Conservation (phyloP, 2,797 vertebrate species). For the Sebastes kiyomatsui region DNA sequence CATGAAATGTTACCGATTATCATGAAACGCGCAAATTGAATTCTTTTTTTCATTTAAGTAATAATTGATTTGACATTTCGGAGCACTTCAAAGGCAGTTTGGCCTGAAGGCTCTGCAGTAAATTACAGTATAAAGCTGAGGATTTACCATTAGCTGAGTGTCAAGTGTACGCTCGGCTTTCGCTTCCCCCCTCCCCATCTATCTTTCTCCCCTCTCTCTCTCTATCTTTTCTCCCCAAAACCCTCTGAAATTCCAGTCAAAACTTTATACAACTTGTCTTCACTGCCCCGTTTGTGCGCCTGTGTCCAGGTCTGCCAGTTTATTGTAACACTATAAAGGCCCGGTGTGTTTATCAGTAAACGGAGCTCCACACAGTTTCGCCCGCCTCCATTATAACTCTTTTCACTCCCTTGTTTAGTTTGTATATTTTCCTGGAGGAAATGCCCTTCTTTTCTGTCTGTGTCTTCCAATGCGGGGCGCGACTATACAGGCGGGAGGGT, state of each 20-base stretch:
- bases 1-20: slow-evolving; percentile 78
- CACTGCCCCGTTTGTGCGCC: slow-evolving; percentile 46
- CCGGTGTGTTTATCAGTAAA: slow-evolving; percentile 74
- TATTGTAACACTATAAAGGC: slow-evolving; percentile 69
- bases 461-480: slow-evolving; percentile 31
- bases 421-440: slow-evolving; percentile 46
- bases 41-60: slow-evolving; percentile 77
- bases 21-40: slow-evolving; percentile 80
- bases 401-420: slow-evolving; percentile 58
- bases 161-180: slow-evolving; percentile 64
- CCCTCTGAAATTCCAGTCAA: slow-evolving; percentile 59
- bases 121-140: slow-evolving; percentile 81
- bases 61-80: slow-evolving; percentile 86
- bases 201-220: background rate
- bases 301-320: slow-evolving; percentile 52
- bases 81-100: slow-evolving; percentile 81
- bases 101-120: slow-evolving; percentile 78
- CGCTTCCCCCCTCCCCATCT: slow-evolving; percentile 9
- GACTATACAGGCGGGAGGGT: slow-evolving; percentile 22
- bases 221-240: slow-evolving; percentile 44
- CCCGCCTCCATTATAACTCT: slow-evolving; percentile 56
- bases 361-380: slow-evolving; percentile 53
- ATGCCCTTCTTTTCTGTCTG: slow-evolving; percentile 35
- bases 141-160: slow-evolving; percentile 80
- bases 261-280: slow-evolving; percentile 63